Evolutionary conservation across 2,888 invertebrate genomes (phyloP), one percentile per base, ranked within the genome.

Genomic region (Tetranychus piercei): DNA sequence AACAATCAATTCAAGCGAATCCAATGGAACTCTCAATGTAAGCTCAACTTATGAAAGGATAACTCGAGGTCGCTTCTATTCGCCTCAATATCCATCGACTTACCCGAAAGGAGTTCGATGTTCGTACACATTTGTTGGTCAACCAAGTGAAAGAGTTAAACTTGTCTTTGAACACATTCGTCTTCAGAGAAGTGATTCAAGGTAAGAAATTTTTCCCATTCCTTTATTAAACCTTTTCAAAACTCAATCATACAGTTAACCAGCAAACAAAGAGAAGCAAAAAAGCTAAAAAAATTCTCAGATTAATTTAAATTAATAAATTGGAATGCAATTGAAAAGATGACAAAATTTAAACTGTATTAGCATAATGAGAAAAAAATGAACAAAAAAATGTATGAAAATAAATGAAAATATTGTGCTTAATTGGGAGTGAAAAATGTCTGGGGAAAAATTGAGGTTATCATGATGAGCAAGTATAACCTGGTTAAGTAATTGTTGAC

Each of bases 41-140:
- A 89, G 90, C 81, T 87, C 87, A 67, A 87, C 88, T 79, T 87
- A 86, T 80, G 85, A 87, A 77, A 87, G 87, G 76, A 85, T 86
- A 22, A 88, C 34, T 23, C 73, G 89, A 82, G 91, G 92, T 75
- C 87, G 88, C 76, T 88, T 92, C 81, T 92, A 90, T 84, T 95
- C 95, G 74, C 95, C 95, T 0, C 88, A 91, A 76, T 96, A 94
- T 86, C 96, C 96, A 78, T 94, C 95, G 80, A 90, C 90, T 80
- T 96, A 96, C 83, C 94, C 95, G 23, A 90, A 90, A 82, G 91
- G 93, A 82, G 88, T 92, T 80, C 87, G 89, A 81, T 95, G 94
- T 84, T 88, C 90, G 76, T 93, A 92, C 84, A 88, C 90, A 81
- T 91, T 96, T 82, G 87, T 89, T 80, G 94, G 94, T 74, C 88